Evolutionary conservation across 2,113 vertebrate species (phyloP).

Genomic region (Apteryx owenii): DNA sequence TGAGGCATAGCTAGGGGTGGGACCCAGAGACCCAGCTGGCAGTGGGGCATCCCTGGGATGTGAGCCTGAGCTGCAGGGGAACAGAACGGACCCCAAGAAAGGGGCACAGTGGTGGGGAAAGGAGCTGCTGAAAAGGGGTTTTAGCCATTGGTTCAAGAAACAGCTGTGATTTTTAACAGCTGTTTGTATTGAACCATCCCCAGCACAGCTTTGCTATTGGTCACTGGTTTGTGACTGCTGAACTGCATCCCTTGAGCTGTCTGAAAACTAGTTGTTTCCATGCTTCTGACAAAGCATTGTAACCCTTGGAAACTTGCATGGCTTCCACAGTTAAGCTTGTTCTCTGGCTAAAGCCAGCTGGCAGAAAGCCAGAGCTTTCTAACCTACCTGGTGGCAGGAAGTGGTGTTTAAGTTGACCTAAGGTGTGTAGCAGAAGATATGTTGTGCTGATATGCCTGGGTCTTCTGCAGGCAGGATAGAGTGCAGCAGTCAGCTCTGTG

Average conservation of each 20-base stretch:
- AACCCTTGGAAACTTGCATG: background rate
- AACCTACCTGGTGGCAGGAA: background rate
- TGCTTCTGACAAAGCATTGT: background rate
- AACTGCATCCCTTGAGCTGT: background rate
- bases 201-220: background rate
- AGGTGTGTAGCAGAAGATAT: background rate
- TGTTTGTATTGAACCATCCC: background rate
- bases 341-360: background rate
- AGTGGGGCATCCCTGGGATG: background rate
- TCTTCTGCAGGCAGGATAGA: background rate
- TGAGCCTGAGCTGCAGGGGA: rapidly evolving
- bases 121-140: background rate
- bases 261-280: background rate
- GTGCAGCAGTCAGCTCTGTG: rapidly evolving
- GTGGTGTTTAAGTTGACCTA: background rate
- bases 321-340: background rate
- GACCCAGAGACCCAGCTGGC: background rate
- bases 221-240: background rate
- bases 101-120: background rate
- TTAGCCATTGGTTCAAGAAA: background rate
- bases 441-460: background rate
- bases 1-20: background rate
- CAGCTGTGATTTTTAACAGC: rapidly evolving
- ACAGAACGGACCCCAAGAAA: rapidly evolving
- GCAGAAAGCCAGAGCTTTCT: background rate